Evolutionary conservation across 2,888 invertebrate species (phyloP), one percentile per base, ranked within the genome.

Genomic region (Lomographa bimaculata): DNA sequence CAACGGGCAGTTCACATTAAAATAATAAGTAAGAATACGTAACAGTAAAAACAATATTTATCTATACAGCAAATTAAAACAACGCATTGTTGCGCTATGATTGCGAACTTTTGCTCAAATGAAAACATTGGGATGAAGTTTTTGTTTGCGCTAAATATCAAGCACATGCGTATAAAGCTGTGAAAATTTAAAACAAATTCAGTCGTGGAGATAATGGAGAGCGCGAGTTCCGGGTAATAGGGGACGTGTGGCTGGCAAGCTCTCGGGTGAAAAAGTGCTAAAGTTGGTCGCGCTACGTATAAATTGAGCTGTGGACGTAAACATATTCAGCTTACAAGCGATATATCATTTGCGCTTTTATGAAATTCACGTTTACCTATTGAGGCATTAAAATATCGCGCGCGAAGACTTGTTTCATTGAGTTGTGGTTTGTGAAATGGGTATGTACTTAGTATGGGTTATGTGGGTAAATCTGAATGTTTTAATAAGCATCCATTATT

Each of bases 171-270:
- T 65, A 54, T 68, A 63, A 79, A 76, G 68, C 70, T 62, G 65
- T 62, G 69, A 57, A 77, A 76, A 74, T 84, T 84, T 77, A 70
- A 82, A 81, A 81, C 76, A 81, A 82, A 83, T 81, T 78, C 66
- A 67, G 76, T 71, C 68, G 69, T 67, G 64, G 78, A 79, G 80
- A 84, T 86, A 86, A 86, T 85, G 81, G 79, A 81, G 76, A 77
- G 78, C 66, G 64, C 63, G 79, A 82, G 83, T 84, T 85, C 76
- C 68, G 77, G 71, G 79, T 79, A 78, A 80, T 81, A 78, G 76
- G 71, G 76, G 69, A 72, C 79, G 79, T 84, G 87, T 72, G 79
- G 78, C 61, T 86, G 87, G 82, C 86, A 84, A 74, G 74, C 78
- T 64, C 66, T 64, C 56, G 66, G 65, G 70, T 86, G 83, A 87